Base-by-base conservation (phyloP, 1,140 invertebrate species). In the Varroa destructor region DNA sequence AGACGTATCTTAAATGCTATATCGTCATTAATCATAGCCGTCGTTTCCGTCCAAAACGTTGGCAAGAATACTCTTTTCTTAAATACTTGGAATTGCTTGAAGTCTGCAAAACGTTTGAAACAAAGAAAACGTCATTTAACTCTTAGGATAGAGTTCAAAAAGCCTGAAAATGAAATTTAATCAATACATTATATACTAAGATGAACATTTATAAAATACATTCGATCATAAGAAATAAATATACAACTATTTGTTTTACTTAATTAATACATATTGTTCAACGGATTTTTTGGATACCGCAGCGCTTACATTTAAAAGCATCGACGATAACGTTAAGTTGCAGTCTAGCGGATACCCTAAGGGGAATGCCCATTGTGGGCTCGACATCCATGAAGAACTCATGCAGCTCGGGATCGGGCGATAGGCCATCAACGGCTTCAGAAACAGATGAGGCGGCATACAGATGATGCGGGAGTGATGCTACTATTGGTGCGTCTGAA, bases 401-500 rank as follows among this genome's bases (percentile, higher is more conserved):
- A 79, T 93, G 90, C 61, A 87, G 85, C 55, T 89, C 87, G 36
- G 86, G 82, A 72, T 87, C 85, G 37, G 77, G 77, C 0, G 86
- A 86, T 73, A 94, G 86, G 0, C 91, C 91, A 73, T 86, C 86
- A 0, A 93, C 86, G 3, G 86, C 87, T 40, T 86, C 85, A 71
- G 86, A 79, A 25, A 92, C 83, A 71, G 82, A 83, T 1, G 87
- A 87, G 78, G 93, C 88, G 0, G 88, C 90, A 74, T 91, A 79
- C 77, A 92, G 89, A 81, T 93, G 93, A 80, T 94, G 91, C 0
- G 91, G 91, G 81, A 91, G 92, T 67, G 89, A 92, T 40, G 93
- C 79, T 77, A 91, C 84, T 74, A 93, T 84, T 1, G 91, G 90
- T 0, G 90, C 91, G 79, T 91, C 88, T 67, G 61, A n/a, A 67